phyloP scores from a whole-genome alignment of 2,888 invertebrate species.

The Nipponacmea schrenckii region DNA sequence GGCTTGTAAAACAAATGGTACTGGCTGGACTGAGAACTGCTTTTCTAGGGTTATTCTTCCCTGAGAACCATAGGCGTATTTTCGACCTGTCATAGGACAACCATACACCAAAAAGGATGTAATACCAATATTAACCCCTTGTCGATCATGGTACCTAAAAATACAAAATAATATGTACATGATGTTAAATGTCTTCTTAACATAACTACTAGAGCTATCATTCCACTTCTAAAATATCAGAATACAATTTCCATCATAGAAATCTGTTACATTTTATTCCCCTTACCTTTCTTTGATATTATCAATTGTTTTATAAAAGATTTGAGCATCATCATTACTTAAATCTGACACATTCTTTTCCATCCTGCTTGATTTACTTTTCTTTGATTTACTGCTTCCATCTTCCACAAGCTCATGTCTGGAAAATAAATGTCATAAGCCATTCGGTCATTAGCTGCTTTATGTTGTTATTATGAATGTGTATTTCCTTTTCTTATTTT shows the following conservation, averaged over 20 bases:
- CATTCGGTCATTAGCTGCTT: no score
- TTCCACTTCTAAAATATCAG: no score
- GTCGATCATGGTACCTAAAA: constrained; percentile 73
- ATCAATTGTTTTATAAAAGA: constrained; percentile 47
- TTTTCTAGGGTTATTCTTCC: constrained; percentile 77
- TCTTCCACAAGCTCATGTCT: constrained; percentile 31
- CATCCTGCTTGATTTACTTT: constrained; percentile 10
- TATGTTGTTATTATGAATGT: no score
- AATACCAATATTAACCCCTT: constrained; percentile 84
- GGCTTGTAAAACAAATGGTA: constrained; percentile 79
- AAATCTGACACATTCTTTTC: constrained; percentile 35
- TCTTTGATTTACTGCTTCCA: constrained; percentile 29
- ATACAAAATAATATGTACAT: constrained; percentile 8
- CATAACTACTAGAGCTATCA: no score
- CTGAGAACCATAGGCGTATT: constrained; percentile 72
- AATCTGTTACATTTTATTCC: no score
- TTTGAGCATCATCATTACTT: constrained; percentile 37
- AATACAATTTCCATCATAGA: no score
- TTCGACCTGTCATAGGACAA: constrained; percentile 78
- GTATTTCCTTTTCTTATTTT: no score
- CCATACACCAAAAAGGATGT: constrained; percentile 75
- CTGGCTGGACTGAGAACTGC: constrained; percentile 75
- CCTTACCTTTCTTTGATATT: constrained; percentile 49
- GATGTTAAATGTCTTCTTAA: no score
- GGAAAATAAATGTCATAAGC: background rate